Base-by-base conservation (phyloP, 1,140 invertebrate genomes). In the Drosophila willistoni region DNA sequence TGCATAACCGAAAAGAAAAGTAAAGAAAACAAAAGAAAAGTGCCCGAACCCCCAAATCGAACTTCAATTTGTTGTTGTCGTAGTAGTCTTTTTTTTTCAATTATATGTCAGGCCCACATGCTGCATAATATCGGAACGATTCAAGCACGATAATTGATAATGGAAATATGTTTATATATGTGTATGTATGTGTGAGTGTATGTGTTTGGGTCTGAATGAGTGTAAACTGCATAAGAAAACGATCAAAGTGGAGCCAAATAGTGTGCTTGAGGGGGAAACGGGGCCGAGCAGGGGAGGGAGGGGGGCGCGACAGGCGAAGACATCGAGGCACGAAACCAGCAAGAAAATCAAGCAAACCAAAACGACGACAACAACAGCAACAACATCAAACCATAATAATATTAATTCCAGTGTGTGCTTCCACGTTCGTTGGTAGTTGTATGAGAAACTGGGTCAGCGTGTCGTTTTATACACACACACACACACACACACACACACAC, bases 341-440 rank as follows among this genome's bases (percentile, higher is more conserved):
- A 76, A 89, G 80, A 89, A 87, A 87, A 74, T 80, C 83, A 87
- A 87, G 71, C 80, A 77, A 89, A 71, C 69, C 83, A 86, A 84
- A 77, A 64, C 79, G 47, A 67, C 79, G 66, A 68, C 63, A 72
- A 34, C 76, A 69, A 44, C 64, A 57, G 7, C 74, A 78, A 41
- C 71, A 71, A 68, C 73, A 62, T 12, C 64, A 67, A 73, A 89
- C 80, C 84, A 89, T 89, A 89, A 89, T 89, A 89, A 89, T 89
- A 89, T 89, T 89, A 89, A 89, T 89, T 89, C 84, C 84, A 89
- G 84, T 89, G 79, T 86, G 84, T 89, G 84, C 80, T 84, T 89
- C 85, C 77, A 75, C 73, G 71, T 76, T 84, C 56, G 61, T 22
- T 80, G 73, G 84, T 87, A 75, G 78, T 81, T 72, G 81, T 89